Evolutionary conservation across 2,113 vertebrate species (phyloP).

Genomic region (Brachyhypopomus gauderio): DNA sequence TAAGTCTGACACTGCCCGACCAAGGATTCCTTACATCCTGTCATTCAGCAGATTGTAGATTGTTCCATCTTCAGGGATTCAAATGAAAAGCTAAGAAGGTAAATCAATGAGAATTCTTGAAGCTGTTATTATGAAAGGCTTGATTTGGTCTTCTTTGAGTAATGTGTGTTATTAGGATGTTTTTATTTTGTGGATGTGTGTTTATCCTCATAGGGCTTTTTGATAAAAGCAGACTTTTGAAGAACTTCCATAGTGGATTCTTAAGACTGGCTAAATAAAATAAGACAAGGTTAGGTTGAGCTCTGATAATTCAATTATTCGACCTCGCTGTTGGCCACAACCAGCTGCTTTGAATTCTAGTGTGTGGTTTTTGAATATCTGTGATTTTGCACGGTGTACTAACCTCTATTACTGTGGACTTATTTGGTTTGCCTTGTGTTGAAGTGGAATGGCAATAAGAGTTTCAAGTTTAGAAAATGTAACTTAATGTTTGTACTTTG

Average conservation of each 20-base stretch:
- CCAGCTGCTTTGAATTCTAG: neutral
- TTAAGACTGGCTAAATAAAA: neutral
- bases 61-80: neutral
- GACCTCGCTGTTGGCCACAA: neutral
- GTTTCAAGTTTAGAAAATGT: neutral
- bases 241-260: neutral
- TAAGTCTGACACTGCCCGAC: neutral
- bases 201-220: neutral
- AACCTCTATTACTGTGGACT: neutral
- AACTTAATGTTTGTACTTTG: neutral
- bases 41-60: neutral
- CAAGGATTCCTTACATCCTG: neutral
- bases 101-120: neutral
- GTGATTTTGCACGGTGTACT: neutral
- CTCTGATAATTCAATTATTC: neutral
- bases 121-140: neutral
- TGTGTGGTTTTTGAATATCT: neutral
- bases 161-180: neutral
- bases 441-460: conserved; percentile 1
- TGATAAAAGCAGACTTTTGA: neutral
- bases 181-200: neutral
- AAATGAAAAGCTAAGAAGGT: neutral
- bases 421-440: neutral
- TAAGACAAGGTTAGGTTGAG: neutral
- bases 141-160: neutral